Percentiles rank a stretch among this genome's conserved stretches.
Conservation (phyloP, 2,113 vertebrate species). For the Poeciliopsis turrubarensis region DNA sequence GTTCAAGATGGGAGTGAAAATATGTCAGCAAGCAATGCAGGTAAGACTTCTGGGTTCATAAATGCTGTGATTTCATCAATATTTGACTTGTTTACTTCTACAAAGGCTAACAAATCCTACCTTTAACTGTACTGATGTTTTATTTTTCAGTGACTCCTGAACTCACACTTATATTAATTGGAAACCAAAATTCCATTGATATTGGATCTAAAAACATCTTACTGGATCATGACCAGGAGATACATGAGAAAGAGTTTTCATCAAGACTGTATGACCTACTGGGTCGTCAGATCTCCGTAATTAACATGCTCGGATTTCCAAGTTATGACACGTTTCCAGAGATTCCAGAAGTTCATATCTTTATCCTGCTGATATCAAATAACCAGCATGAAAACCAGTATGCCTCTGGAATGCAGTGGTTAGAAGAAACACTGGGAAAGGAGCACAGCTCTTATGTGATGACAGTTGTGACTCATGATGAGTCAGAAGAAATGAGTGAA, state of each 20-base stretch:
- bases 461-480: constrained; percentile 33
- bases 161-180: constrained; percentile 38
- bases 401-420: constrained; percentile 13
- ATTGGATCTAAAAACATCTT: constrained; percentile 33
- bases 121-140: too few relatives aligned
- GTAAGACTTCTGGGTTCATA: too few relatives aligned
- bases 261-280: constrained; percentile 29
- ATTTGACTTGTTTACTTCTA: too few relatives aligned
- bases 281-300: constrained; percentile 25
- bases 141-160: constrained; percentile 27
- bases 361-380: constrained; percentile 43
- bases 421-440: constrained; percentile 33
- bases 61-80: too few relatives aligned
- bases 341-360: background rate
- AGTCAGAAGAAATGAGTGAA: constrained; percentile 18
- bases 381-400: constrained; percentile 20
- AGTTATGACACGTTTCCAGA: background rate
- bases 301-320: constrained; percentile 37
- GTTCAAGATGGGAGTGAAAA: too few relatives aligned
- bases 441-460: constrained; percentile 14
- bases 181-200: constrained; percentile 28
- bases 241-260: constrained; percentile 4
- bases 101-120: too few relatives aligned
- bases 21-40: too few relatives aligned
- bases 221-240: background rate